phyloP scores from a whole-genome alignment of 2,888 invertebrate genomes.

The Drosophila paramelanica region DNA sequence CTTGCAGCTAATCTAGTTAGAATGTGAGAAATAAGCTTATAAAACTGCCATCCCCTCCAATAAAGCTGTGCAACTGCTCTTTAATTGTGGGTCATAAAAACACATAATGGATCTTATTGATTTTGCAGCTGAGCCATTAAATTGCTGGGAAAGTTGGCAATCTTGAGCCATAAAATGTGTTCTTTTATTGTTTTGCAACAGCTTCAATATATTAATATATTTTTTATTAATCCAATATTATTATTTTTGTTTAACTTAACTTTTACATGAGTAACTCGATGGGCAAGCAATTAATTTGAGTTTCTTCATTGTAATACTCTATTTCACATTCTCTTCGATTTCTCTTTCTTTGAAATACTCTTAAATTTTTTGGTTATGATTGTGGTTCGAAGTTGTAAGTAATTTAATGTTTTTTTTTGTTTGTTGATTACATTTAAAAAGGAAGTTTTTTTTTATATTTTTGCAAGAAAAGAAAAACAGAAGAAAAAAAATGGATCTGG shows the following conservation, averaged over 20 bases:
- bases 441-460: no score
- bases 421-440: no score
- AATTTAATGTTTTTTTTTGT: no score
- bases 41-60: neutral
- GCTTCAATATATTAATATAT: constrained; percentile 2
- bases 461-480: no score
- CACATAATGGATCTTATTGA: constrained; percentile 52
- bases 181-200: neutral
- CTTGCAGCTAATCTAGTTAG: constrained; percentile 55
- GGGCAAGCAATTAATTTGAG: no score
- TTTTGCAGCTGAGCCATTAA: constrained; percentile 23
- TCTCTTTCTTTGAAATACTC: no score
- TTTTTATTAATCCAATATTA: constrained; percentile 4
- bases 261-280: no score
- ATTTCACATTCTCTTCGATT: no score
- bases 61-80: constrained; percentile 16
- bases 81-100: constrained; percentile 53
- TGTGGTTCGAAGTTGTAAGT: no score
- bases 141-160: neutral
- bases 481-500: neutral
- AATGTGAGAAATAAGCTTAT: constrained; percentile 55
- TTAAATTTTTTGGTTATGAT: no score
- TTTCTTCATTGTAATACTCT: no score
- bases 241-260: neutral
- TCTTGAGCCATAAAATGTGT: constrained; percentile 9